Evolutionary conservation across 2,888 invertebrate genomes (phyloP).

Genomic region (Ditula angustiorana): DNA sequence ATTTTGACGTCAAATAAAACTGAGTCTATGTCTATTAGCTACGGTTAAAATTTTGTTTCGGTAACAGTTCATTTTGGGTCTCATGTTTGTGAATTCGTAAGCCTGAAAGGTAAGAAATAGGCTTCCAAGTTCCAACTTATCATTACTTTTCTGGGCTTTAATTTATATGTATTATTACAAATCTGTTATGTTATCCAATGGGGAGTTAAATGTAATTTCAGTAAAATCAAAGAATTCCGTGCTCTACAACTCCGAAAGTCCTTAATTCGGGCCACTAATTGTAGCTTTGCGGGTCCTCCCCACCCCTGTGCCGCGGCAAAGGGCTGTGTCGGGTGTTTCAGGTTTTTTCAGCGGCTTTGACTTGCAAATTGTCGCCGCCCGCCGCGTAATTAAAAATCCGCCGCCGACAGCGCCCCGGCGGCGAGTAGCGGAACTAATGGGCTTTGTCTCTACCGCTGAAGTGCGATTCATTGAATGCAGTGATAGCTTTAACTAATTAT

Average conservation of each 20-base stretch:
- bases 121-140: too few relatives aligned
- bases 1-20: too few relatives aligned
- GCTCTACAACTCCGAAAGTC: neutral
- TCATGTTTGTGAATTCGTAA: too few relatives aligned
- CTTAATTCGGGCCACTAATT: neutral
- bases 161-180: too few relatives aligned
- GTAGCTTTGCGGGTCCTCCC: neutral
- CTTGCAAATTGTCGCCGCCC: slow-evolving; percentile 78
- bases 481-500: neutral
- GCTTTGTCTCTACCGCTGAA: neutral
- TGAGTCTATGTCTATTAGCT: too few relatives aligned
- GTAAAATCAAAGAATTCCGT: too few relatives aligned
- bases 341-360: slow-evolving; percentile 84
- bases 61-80: too few relatives aligned
- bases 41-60: too few relatives aligned
- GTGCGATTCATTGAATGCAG: neutral
- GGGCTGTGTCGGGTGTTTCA: slow-evolving; percentile 82
- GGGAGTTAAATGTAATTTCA: too few relatives aligned
- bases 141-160: too few relatives aligned
- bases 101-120: too few relatives aligned
- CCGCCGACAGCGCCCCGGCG: slow-evolving; percentile 56
- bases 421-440: slow-evolving; percentile 55
- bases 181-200: too few relatives aligned
- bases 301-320: slow-evolving; percentile 57
- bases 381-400: slow-evolving; percentile 76